Conservation (phyloP, 2,113 vertebrate genomes). For the Epinephelus cyanopodus region DNA sequence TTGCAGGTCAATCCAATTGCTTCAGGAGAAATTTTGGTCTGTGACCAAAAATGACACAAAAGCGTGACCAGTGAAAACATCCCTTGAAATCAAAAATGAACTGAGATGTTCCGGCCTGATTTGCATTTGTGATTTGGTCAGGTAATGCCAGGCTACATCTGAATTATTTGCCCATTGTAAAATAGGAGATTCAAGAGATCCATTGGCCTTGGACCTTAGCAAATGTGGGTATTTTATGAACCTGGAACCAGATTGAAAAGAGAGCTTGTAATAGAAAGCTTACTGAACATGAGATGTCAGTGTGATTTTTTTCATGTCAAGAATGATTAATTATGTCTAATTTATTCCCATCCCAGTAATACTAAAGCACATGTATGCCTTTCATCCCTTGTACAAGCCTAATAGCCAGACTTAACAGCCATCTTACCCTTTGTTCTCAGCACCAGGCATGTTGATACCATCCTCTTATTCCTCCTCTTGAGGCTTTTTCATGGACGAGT, state of each 20-base stretch:
- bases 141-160: not conserved
- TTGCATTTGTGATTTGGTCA: too few species aligned
- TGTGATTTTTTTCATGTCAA: constrained; percentile 13
- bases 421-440: constrained; percentile 54
- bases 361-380: constrained; percentile 23
- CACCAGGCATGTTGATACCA: constrained; percentile 60
- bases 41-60: too few species aligned
- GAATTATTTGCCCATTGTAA: not conserved
- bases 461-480: constrained; percentile 59
- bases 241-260: constrained; percentile 2
- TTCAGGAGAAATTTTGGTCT: too few species aligned
- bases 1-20: too few species aligned
- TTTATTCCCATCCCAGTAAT: not conserved
- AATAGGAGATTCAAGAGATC: not conserved
- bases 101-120: too few species aligned
- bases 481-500: constrained; percentile 47
- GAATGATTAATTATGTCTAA: constrained; percentile 7
- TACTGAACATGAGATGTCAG: not conserved
- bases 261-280: not conserved
- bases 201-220: not conserved
- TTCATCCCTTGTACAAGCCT: constrained; percentile 20
- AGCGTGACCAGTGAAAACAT: too few species aligned
- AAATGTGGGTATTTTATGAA: not conserved
- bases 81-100: too few species aligned
- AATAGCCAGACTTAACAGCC: constrained; percentile 48